Base-by-base conservation (phyloP, 1,140 invertebrate genomes). In the Papilio machaon region DNA sequence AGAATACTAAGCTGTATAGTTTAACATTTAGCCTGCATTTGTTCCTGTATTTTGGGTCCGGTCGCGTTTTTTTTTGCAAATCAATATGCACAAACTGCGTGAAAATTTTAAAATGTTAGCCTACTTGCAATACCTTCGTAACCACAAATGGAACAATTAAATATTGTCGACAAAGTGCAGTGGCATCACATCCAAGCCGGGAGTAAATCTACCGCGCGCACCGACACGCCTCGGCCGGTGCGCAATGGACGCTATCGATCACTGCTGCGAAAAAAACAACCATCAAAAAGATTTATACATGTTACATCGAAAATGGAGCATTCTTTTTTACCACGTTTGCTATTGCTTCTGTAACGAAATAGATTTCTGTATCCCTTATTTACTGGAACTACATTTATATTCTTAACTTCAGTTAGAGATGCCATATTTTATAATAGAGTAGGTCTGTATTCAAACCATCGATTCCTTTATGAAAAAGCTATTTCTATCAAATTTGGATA, bases 201-300 rank as follows among this genome's bases (percentile, higher is more conserved):
- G 73, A 8, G 30, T 75, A 75, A 75, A 75, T 75, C 73, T 75
- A 46, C 1, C 47, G n/a, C 43, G 46, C 19, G 47, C 43, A 75
- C 38, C 73, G 73, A 23, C 73, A 52, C 73, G 73, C 43, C 19
- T 47, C 46, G 46, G 46, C 73, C 73, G 73, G 43, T n/a, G n/a
- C 73, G 73, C 73, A 75, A 75, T 75, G 73, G 46, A 52, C 47
- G 73, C 73, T 47, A 75, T 75, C 73, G 73, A 75, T 75, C 73
- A 75, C 9, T 47, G 73, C 46, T 19, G 15, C 46, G 19, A 30
- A 75, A 75, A 75, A 75, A 75, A 75, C 73, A 23, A 49, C 43
- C 17, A 75, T 49, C 73, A 75, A 23, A 75, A 11, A 49, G 73
- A 75, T 75, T 75, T 75, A 75, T 75, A 30, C n/a, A 75, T 52